A percentile compares a stretch with the other conserved stretches of the same genome.
Evolutionary conservation across 2,113 vertebrate genomes (phyloP).

Genomic region (Gymnorhina tibicen): DNA sequence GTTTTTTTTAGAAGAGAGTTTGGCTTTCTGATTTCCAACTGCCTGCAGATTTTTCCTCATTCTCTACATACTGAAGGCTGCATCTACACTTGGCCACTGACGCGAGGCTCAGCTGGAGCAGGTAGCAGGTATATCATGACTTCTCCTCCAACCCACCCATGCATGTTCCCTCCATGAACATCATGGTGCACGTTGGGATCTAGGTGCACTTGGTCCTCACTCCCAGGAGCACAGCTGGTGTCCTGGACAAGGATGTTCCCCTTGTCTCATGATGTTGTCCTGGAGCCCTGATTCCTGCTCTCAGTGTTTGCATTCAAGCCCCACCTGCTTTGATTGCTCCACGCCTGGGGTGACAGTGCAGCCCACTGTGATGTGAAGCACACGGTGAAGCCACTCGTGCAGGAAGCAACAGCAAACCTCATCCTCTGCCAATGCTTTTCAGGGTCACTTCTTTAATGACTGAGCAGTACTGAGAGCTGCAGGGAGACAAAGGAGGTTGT

Average conservation of each 20-base stretch:
- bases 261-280: background rate
- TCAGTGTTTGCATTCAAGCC: background rate
- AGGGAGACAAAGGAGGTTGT: background rate
- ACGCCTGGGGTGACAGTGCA: background rate
- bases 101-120: background rate
- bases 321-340: background rate
- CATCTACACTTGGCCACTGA: background rate
- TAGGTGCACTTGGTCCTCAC: background rate
- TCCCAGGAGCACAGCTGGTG: background rate
- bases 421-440: background rate
- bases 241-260: background rate
- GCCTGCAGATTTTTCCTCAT: background rate
- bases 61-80: background rate
- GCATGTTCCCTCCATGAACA: accelerated
- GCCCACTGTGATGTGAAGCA: background rate
- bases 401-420: background rate
- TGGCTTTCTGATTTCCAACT: background rate
- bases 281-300: background rate
- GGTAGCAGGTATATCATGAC: background rate
- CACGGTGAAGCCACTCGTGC: background rate
- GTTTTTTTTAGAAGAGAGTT: background rate
- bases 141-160: background rate
- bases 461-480: background rate
- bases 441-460: background rate
- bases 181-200: background rate